Evolutionary conservation across 2,113 vertebrate genomes (phyloP), one percentile per base, ranked within the genome.

Genomic region (Mastomys natalensis): DNA sequence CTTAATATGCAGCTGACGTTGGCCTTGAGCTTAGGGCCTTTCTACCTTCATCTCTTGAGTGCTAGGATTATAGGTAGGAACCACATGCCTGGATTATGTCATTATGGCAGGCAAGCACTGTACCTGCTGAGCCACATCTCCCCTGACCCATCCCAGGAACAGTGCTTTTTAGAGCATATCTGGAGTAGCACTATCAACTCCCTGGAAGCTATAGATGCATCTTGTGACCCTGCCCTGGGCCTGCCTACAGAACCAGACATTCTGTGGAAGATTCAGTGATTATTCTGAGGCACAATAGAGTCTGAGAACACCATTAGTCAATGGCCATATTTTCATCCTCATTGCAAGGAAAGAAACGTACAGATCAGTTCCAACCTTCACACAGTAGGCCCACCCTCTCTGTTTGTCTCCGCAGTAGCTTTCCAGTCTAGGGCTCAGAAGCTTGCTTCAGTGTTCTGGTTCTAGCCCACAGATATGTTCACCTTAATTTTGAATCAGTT

Each of bases 401-500:
- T 68, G 66, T 5, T 68, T 3, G 37, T 37, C 16, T 87, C 29
- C 48, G 19, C 24, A 29, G 31, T 34, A 40, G 64, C 1, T 88
- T 90, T 66, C 60, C 40, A 90, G 43, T 6, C 17, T 58, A 17
- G 7, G 21, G 85, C 53, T 55, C 40, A 40, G 22, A 22, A 89
- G 31, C 4, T 40, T 82, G 5, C n/a, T 60, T 60, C 7, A 76
- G 34, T 87, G 85, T 89, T 93, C n/a, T 53, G 55, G 34, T 53
- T 93, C n/a, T 70, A 24, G 3, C 58, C 51, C n/a, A 70, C 22
- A 92, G 21, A 87, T 66, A 80, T 19, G 7, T 48, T 58, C 37
- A 5, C 77, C 76, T 90, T 76, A 58, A 77, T 89, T 88, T 82
- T 94, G 34, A 96, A 45, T 45, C 84, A 84, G 19, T 1, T 78